These are phyloP conservation scores for Cephus nigrinus DNA, from an alignment of 2,888 invertebrate genomes.

Conservation along the genomic window DNA sequence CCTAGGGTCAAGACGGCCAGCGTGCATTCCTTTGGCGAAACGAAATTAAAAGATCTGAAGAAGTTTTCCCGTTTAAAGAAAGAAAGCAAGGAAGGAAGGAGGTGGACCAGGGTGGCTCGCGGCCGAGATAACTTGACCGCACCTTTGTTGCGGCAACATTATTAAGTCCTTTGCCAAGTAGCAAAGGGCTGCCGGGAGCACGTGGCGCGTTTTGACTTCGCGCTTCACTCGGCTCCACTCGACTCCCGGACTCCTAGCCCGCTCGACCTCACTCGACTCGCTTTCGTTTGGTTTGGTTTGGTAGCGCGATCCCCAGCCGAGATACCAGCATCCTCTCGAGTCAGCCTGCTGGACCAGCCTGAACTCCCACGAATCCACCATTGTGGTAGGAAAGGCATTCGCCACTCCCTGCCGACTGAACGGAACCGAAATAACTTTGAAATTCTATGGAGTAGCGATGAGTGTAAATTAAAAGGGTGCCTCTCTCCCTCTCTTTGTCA, in stretches of 20 bases:
- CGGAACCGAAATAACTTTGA: constrained; percentile 50
- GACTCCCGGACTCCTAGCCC: no score
- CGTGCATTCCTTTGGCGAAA: constrained; percentile 34
- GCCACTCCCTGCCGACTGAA: constrained; percentile 17
- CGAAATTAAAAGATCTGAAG: constrained; percentile 59
- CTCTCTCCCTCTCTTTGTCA: background rate
- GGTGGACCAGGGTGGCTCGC: constrained; percentile 26
- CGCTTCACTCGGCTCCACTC: no score
- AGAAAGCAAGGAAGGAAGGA: no score
- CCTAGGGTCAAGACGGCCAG: background rate
- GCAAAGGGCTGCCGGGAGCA: constrained; percentile 16
- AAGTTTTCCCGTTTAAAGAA: constrained; percentile 39
- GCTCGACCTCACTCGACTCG: no score
- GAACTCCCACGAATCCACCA: no score
- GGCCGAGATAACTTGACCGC: constrained; percentile 51
- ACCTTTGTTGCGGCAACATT: constrained; percentile 56
- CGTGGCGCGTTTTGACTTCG: background rate
- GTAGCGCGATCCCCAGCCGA: no score
- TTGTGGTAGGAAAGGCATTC: constrained; percentile 18
- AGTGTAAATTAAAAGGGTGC: constrained; percentile 12
- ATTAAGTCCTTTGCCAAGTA: constrained; percentile 54
- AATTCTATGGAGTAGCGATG: constrained; percentile 34
- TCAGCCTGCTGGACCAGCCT: no score
- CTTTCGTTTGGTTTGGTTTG: no score
- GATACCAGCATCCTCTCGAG: no score